These are phyloP conservation scores for Euwallacea similis DNA, from an alignment of 1,140 invertebrate genomes.

Conservation along the genomic window DNA sequence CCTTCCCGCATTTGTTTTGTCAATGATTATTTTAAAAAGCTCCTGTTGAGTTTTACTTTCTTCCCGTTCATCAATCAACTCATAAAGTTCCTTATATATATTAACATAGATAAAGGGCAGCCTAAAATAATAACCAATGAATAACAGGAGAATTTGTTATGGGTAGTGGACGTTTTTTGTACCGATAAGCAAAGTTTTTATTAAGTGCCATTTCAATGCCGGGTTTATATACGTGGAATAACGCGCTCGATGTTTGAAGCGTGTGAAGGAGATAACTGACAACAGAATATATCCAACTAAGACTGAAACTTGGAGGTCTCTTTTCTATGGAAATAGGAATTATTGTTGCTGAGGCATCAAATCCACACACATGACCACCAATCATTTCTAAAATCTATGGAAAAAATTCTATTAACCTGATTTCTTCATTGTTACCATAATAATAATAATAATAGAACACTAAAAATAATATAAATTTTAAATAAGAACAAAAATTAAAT, in stretches of 20 bases:
- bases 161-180: constrained; percentile 9
- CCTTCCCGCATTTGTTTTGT: constrained; percentile 43
- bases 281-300: constrained; percentile 49
- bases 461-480: too few species aligned
- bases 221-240: constrained; percentile 43
- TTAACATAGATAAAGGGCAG: constrained; percentile 46
- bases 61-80: constrained; percentile 40
- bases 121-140: constrained; percentile 33
- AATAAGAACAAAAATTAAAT: constrained; percentile 7
- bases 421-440: too few species aligned
- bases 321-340: constrained; percentile 45
- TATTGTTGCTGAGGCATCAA: constrained; percentile 40
- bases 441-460: too few species aligned
- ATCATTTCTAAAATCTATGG: constrained; percentile 48
- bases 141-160: background rate
- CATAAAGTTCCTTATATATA: constrained; percentile 44
- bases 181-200: constrained; percentile 44
- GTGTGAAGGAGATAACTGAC: constrained; percentile 44
- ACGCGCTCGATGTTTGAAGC: constrained; percentile 38
- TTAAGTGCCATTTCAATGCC: constrained; percentile 37
- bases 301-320: constrained; percentile 45
- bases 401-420: too few species aligned
- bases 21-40: constrained; percentile 39
- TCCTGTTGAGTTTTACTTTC: constrained; percentile 33
- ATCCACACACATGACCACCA: constrained; percentile 46